phyloP scores from a whole-genome alignment of 2,113 vertebrate genomes.

The Elaphurus davidianus region DNA sequence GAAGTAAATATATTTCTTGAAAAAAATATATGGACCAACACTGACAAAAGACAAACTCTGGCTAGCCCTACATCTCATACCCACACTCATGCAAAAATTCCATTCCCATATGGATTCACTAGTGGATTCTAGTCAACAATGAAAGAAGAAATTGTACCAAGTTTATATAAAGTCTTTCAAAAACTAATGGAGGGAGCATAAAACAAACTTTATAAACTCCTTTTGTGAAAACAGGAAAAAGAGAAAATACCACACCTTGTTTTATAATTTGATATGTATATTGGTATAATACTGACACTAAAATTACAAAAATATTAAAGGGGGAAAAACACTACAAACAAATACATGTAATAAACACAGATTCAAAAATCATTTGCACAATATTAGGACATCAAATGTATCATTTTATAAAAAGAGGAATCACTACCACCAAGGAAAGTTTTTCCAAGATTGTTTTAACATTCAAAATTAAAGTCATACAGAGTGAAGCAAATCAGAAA shows the following conservation, averaged over 20 bases:
- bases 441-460: neutral
- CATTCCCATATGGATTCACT: neutral
- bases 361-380: neutral
- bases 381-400: neutral
- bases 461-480: neutral
- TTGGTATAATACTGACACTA: neutral
- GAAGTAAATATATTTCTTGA: neutral
- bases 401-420: neutral
- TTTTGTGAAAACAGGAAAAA: neutral
- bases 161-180: neutral
- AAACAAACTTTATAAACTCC: neutral
- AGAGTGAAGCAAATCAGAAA: neutral
- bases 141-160: neutral
- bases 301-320: neutral
- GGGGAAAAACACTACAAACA: neutral
- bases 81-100: neutral
- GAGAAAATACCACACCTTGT: neutral
- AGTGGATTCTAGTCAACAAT: neutral
- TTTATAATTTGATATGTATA: neutral
- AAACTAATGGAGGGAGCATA: neutral
- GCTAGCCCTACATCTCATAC: neutral
- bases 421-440: neutral
- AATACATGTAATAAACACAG: neutral
- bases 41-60: neutral
- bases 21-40: neutral